A percentile compares a stretch with the other conserved stretches of the same genome.
These are phyloP conservation scores for Pheosia gnoma DNA, from an alignment of 2,888 invertebrate genomes.

Conservation along the genomic window DNA sequence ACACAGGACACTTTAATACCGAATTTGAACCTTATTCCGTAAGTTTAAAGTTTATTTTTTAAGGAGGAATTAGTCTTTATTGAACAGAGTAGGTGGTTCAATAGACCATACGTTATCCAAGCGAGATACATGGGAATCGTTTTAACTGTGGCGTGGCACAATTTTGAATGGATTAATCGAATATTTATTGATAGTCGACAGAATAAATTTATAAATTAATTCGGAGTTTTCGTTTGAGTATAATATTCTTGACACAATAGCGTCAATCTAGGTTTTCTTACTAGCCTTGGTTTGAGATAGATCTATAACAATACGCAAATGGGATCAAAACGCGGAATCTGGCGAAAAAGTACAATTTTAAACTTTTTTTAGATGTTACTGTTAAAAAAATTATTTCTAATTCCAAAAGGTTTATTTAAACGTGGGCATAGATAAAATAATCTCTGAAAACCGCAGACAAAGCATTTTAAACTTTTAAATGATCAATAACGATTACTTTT, in stretches of 20 bases:
- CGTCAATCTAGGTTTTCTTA: too few species aligned
- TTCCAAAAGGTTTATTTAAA: not conserved
- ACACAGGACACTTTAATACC: not conserved
- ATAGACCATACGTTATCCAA: conserved; percentile 74
- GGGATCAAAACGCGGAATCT: too few species aligned
- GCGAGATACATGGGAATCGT: conserved; percentile 70
- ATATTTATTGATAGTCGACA: conserved; percentile 39
- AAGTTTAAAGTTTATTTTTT: conserved; percentile 12
- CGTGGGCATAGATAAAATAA: not conserved
- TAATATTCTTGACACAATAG: not conserved
- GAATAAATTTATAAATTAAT: not conserved
- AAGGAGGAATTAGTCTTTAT: conserved; percentile 10
- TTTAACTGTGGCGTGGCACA: conserved; percentile 62
- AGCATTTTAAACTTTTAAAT: not conserved
- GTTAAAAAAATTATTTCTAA: not conserved
- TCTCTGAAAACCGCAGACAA: conserved; percentile 2
- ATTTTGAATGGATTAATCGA: conserved; percentile 44
- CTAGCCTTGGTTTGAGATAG: too few species aligned
- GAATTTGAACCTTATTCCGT: not conserved
- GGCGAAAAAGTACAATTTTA: too few species aligned
- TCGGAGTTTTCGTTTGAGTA: not conserved
- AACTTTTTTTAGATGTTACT: too few species aligned
- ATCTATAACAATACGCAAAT: too few species aligned
- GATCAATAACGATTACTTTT: conserved; percentile 2
- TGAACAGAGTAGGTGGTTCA: conserved; percentile 65